Base-by-base conservation (phyloP, 2,888 invertebrate species). In the Macaria notata region DNA sequence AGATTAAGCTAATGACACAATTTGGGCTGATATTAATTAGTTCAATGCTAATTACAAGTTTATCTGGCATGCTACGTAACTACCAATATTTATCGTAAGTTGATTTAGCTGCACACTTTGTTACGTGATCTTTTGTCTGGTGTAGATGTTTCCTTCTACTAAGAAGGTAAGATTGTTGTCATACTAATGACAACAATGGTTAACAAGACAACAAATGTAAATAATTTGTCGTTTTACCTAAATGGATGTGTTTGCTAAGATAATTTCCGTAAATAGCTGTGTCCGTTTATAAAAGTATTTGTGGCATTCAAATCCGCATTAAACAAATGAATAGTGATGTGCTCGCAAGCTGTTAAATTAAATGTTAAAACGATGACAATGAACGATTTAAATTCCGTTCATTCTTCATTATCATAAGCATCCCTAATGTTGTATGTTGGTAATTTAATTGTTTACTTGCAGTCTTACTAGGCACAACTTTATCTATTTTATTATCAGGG, bases 31-130 rank as follows among this genome's bases (percentile, higher is more conserved):
- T 56, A 53, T 48, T 59, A 59, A 62, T 59, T 57, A 57, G 41
- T 61, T 48, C 46, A 53, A 54, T 46, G 51, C 51, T 62, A 62
- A 62, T 62, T 56, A 56, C 49, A 3, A 39, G 43, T 56, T 59
- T 66, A 66, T 64, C 61, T 59, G 49, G 49, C 46, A 48, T 55
- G 47, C 47, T 55, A 55, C 59, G 54, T 55, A 58, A 58, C 47
- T 43, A 49, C 56, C 46, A 62, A 62, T 54, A 59, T 49, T 58
- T 63, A 56, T 61, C 56, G 39, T 56, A 39, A 56, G 46, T 58
- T 51, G 54, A 53, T 43, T 45, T 55, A 46, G 43, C 33, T 54
- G 54, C 52, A 56, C 54, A 49, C 54, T 58, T 44, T 50, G 42
- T 56, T 52, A 49, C 51, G 7, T 45, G 46, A 46, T 58, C 44